These are phyloP conservation scores for Tetropium fuscum DNA, from an alignment of 2,888 invertebrate genomes.

Conservation along the genomic window DNA sequence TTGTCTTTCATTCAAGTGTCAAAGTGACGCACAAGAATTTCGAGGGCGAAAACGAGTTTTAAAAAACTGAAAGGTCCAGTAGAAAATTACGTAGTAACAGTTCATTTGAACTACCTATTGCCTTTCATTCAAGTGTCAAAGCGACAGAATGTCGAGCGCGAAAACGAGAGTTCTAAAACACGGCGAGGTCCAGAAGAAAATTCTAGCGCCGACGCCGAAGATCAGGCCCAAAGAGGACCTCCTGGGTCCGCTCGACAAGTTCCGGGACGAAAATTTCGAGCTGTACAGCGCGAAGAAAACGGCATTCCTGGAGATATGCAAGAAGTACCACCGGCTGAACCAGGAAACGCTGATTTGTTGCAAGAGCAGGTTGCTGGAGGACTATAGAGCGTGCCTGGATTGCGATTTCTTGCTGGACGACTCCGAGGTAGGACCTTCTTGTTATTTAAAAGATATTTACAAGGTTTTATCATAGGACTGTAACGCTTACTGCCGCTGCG, in stretches of 20 bases:
- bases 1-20: no score
- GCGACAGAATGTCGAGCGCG: no score
- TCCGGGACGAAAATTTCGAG: conserved; percentile 54
- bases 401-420: conserved; percentile 48
- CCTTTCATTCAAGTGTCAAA: no score
- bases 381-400: conserved; percentile 47
- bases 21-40: no score
- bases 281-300: conserved; percentile 50
- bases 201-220: conserved; percentile 44
- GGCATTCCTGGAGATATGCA: conserved; percentile 48
- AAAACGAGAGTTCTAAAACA: conserved; percentile 34
- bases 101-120: no score
- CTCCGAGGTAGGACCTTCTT: conserved; percentile 21
- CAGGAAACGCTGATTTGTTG: conserved; percentile 46
- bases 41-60: conserved; percentile 28
- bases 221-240: conserved; percentile 46
- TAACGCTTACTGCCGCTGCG: background rate
- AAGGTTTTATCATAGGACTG: no score
- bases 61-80: conserved; percentile 49
- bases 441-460: no score
- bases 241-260: conserved; percentile 49
- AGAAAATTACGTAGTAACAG: conserved; percentile 53
- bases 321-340: conserved; percentile 51
- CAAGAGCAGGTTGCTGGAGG: conserved; percentile 45
- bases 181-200: conserved; percentile 52